Conservation (phyloP, 2,113 vertebrate species). For the Phoxinus phoxinus region DNA sequence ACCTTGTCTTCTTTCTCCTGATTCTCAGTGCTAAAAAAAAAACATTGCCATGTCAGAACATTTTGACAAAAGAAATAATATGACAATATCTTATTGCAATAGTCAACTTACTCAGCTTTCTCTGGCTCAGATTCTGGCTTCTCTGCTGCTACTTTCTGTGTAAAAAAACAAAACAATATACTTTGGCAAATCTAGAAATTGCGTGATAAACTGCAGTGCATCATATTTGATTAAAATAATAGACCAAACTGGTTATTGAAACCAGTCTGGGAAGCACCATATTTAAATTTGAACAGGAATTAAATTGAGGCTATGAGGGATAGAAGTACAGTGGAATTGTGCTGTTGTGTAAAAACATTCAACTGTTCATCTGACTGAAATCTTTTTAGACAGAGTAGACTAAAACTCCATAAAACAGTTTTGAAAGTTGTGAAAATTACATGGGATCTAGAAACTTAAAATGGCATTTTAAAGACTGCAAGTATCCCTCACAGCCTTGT, state of each 20-base stretch:
- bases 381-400: not conserved
- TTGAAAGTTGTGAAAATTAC: not conserved
- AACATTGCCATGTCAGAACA: conserved; percentile 1
- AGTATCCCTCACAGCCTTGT: not conserved
- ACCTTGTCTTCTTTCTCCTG: conserved; percentile 90
- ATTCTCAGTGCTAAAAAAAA: conserved; percentile 84
- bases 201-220: not conserved
- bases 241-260: not conserved
- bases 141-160: conserved; percentile 77
- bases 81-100: not conserved
- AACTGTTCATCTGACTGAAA: not conserved
- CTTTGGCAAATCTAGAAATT: not conserved
- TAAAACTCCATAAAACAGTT: not conserved
- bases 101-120: conserved; percentile 92
- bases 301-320: not conserved
- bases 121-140: conserved; percentile 83
- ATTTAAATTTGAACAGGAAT: not conserved
- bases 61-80: not conserved
- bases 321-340: not conserved
- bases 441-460: not conserved
- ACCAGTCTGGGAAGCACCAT: not conserved
- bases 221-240: not conserved
- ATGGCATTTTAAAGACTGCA: not conserved
- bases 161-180: conserved; percentile 42
- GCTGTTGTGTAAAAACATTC: not conserved